Evolutionary conservation across 2,797 vertebrate species (phyloP).

Genomic region (Sebastes ruberrimus): DNA sequence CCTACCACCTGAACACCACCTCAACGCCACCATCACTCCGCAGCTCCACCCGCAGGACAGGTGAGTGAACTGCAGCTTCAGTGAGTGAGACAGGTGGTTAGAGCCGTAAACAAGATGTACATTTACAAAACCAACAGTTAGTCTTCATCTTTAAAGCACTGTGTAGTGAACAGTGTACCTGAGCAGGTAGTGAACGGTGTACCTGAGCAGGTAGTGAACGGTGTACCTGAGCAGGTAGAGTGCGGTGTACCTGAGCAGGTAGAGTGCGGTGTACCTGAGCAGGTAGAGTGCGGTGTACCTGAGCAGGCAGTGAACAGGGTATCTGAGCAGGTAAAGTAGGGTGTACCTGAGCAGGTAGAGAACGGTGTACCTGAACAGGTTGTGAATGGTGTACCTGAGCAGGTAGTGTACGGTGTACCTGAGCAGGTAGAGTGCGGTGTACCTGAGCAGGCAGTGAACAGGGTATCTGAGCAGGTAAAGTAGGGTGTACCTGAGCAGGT

Average conservation of each 20-base stretch:
- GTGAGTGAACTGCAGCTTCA: conserved; percentile 49
- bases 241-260: neutral
- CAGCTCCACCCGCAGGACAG: conserved; percentile 67
- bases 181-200: too few species aligned
- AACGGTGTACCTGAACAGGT: neutral
- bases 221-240: too few species aligned
- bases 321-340: neutral
- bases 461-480: neutral
- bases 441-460: neutral
- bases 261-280: neutral
- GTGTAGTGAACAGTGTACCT: too few species aligned
- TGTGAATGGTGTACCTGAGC: too few species aligned
- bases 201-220: too few species aligned
- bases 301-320: neutral
- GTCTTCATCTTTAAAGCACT: neutral
- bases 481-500: neutral
- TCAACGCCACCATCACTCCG: neutral
- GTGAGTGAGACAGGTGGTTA: neutral
- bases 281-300: neutral
- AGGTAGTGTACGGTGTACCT: too few species aligned
- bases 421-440: neutral
- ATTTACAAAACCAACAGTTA: neutral
- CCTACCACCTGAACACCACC: conserved; percentile 76
- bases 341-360: neutral
- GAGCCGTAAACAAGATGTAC: neutral